Percentiles rank a stretch among this genome's conserved stretches.
Conservation (phyloP, 2,113 vertebrate genomes). For the Bettongia penicillata region DNA sequence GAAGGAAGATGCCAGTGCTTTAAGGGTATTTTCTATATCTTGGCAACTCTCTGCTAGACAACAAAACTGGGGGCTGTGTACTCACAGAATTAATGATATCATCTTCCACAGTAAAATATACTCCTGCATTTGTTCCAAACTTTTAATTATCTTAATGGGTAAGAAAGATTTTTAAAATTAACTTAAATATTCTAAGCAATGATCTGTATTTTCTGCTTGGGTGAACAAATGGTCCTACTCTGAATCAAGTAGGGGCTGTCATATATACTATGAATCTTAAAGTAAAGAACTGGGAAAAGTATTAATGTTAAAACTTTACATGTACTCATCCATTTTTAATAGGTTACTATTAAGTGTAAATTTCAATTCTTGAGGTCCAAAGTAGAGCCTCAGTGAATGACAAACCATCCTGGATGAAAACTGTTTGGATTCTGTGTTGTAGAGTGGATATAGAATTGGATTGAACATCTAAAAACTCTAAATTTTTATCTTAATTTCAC, state of each 20-base stretch:
- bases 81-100: conserved; percentile 8
- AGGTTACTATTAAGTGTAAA: background rate
- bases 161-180: background rate
- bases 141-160: background rate
- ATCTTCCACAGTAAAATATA: background rate
- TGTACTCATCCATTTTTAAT: background rate
- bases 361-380: background rate
- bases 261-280: background rate
- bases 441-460: background rate
- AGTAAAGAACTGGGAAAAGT: background rate
- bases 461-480: background rate
- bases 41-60: conserved; percentile 65
- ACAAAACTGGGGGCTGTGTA: conserved; percentile 1
- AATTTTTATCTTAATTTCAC: background rate
- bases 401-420: background rate
- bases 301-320: background rate
- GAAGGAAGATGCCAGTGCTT: conserved; percentile 75
- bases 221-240: background rate
- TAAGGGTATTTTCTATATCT: conserved; percentile 71
- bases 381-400: background rate
- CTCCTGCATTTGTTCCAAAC: background rate
- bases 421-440: background rate
- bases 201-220: background rate
- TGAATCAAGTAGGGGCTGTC: background rate
- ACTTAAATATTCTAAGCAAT: background rate